A percentile compares a stretch with the other conserved stretches of the same genome.
Evolutionary conservation across 1,140 invertebrate genomes (phyloP).

Genomic region (Pogonomyrmex barbatus): DNA sequence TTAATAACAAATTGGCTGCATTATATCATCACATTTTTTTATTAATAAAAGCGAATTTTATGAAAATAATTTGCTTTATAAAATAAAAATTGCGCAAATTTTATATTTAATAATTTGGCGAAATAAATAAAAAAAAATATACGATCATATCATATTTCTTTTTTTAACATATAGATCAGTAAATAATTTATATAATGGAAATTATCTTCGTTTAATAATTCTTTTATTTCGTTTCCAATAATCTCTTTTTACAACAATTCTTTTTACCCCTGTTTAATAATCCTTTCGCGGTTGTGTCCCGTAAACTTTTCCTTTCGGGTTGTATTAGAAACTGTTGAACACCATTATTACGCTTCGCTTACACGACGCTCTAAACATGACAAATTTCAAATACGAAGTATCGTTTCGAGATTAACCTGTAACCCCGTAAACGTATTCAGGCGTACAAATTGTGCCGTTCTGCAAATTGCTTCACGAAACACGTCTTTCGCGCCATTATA

Average conservation of each 20-base stretch:
- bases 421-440: constrained; percentile 1
- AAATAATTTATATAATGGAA: neutral
- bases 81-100: neutral
- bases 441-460: constrained; percentile 38
- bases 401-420: constrained; percentile 30
- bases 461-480: constrained; percentile 57
- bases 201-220: neutral
- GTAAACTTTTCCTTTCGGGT: neutral
- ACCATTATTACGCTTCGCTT: constrained; percentile 4
- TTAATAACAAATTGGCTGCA: too few species aligned
- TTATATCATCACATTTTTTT: neutral
- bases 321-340: neutral
- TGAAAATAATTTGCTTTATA: neutral
- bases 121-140: constrained; percentile 9
- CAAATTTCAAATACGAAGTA: constrained; percentile 9
- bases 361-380: neutral
- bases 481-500: constrained; percentile 54
- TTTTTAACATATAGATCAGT: neutral
- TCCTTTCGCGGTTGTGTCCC: neutral
- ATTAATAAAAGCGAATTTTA: neutral
- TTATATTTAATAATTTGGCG: neutral
- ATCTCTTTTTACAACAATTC: too few species aligned
- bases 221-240: neutral
- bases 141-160: neutral
- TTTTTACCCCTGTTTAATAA: neutral